A percentile compares a stretch with the other conserved stretches of the same genome.
phyloP scores from a whole-genome alignment of 2,797 vertebrate genomes.

The Oreochromis mossambicus region DNA sequence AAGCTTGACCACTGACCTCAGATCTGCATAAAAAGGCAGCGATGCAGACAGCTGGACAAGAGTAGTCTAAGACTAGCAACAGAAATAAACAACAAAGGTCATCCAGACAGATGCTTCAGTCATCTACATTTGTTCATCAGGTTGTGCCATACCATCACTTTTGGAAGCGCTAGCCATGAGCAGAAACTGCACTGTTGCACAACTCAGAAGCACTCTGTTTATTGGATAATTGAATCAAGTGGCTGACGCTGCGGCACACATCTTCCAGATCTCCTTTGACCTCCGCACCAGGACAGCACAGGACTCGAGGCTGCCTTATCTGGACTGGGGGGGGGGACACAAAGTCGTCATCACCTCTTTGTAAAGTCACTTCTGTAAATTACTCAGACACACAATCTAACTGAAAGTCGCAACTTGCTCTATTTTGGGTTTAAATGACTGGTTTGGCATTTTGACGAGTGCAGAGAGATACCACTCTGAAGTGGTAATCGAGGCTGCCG shows the following conservation, averaged over 20 bases:
- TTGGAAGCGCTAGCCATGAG: background rate
- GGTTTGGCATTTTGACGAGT: background rate
- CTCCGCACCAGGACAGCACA: background rate
- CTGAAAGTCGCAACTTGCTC: background rate
- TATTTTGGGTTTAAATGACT: background rate
- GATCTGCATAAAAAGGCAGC: background rate
- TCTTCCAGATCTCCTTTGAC: background rate
- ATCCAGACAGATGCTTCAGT: background rate
- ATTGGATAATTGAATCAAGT: background rate
- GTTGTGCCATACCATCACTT: background rate
- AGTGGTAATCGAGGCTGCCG: background rate
- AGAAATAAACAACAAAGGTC: background rate
- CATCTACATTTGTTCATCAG: background rate
- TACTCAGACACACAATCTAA: background rate
- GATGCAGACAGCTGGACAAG: background rate
- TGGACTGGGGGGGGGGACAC: background rate
- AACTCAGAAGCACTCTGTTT: background rate
- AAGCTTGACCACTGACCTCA: background rate
- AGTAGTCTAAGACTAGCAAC: background rate
- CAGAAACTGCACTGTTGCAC: background rate
- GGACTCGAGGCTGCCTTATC: background rate
- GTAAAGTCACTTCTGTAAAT: background rate
- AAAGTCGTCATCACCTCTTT: background rate
- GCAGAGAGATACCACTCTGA: background rate
- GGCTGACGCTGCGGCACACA: background rate